Evolutionary conservation across 2,888 invertebrate species (phyloP).

Genomic region (Andrena bucephala): DNA sequence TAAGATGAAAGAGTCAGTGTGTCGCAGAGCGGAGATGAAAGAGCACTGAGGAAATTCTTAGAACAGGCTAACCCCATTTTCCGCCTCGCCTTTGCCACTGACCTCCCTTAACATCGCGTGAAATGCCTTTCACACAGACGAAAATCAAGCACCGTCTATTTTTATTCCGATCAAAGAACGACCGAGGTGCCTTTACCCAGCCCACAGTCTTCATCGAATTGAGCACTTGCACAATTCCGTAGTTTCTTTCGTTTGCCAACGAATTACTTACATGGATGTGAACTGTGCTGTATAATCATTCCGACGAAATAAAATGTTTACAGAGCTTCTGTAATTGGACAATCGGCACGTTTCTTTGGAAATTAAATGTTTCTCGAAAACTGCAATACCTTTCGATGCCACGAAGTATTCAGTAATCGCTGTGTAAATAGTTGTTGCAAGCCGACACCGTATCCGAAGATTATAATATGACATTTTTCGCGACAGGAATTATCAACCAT

Average conservation of each 20-base stretch:
- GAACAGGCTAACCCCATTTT: constrained; percentile 44
- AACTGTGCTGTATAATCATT: constrained; percentile 2
- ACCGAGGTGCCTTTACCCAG: constrained; percentile 25
- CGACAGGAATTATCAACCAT: constrained; percentile 61
- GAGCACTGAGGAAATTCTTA: constrained; percentile 37
- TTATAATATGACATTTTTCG: constrained; percentile 45
- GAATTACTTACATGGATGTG: constrained; percentile 1
- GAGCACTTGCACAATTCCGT: background rate
- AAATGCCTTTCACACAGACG: constrained; percentile 48
- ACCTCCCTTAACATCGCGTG: constrained; percentile 75
- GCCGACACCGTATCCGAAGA: constrained; percentile 35
- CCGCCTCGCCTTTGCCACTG: constrained; percentile 73
- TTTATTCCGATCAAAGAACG: constrained; percentile 56
- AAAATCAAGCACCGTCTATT: constrained; percentile 56
- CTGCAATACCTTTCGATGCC: background rate
- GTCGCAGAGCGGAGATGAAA: constrained; percentile 28
- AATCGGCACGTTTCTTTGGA: too few species aligned
- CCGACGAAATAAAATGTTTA: background rate
- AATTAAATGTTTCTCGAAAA: background rate
- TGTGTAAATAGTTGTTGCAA: constrained; percentile 25
- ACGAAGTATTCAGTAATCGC: background rate
- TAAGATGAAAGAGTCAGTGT: constrained; percentile 25
- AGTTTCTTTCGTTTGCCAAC: background rate
- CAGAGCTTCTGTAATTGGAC: too few species aligned
- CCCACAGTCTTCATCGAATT: constrained; percentile 12